Evolutionary conservation across 1,140 invertebrate genomes (phyloP).

Genomic region (Bombus ignitus): DNA sequence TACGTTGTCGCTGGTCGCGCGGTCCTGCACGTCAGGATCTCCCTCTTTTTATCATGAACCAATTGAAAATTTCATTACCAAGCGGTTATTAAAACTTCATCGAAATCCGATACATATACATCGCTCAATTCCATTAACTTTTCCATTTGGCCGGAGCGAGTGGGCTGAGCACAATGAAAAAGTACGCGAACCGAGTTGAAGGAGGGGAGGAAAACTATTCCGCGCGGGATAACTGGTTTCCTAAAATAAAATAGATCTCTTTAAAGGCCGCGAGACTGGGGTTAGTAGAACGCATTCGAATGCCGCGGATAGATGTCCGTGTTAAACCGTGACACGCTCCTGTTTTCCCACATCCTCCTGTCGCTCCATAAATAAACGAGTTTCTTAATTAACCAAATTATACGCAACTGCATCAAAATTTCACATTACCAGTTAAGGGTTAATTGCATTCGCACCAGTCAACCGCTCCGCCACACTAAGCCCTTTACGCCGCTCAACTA

Average conservation of each 20-base stretch:
- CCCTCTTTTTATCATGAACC: constrained; percentile 18
- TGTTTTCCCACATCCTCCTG: constrained; percentile 20
- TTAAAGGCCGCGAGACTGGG: background rate
- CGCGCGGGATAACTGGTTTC: background rate
- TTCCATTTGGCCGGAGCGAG: constrained; percentile 32
- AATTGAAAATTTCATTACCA: constrained; percentile 56
- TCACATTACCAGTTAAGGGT: constrained; percentile 68
- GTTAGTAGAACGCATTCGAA: constrained; percentile 30
- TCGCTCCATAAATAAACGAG: constrained; percentile 52
- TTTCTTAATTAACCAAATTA: constrained; percentile 69
- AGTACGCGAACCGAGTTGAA: background rate
- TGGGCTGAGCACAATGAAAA: constrained; percentile 9
- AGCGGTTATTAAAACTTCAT: constrained; percentile 52
- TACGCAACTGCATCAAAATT: constrained; percentile 68
- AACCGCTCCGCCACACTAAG: constrained; percentile 59
- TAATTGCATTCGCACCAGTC: constrained; percentile 69
- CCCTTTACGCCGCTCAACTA: constrained; percentile 66
- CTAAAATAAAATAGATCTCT: constrained; percentile 29
- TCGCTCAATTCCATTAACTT: constrained; percentile 50
- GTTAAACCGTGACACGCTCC: constrained; percentile 17
- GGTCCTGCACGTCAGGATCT: background rate
- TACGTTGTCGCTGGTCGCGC: background rate
- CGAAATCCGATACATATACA: constrained; percentile 45
- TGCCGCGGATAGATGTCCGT: constrained; percentile 19
- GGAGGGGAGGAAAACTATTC: constrained; percentile 13